Conservation (phyloP, 2,797 vertebrate genomes). For the Eurystomus glaucurus region DNA sequence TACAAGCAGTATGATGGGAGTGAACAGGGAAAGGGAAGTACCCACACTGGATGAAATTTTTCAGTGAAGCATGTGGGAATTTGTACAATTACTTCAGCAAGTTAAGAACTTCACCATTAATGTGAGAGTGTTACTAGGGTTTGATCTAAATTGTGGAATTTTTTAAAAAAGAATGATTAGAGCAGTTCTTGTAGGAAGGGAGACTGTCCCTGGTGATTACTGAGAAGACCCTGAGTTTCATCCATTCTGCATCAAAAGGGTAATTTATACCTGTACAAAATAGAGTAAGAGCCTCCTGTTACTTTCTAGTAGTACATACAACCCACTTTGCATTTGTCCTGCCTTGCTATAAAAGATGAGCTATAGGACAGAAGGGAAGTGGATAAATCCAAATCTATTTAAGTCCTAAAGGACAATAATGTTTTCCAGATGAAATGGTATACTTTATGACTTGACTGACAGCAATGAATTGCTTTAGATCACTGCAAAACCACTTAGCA, state of each 20-base stretch:
- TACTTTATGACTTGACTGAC: constrained; percentile 6
- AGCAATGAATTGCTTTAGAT: not conserved
- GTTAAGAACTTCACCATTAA: not conserved
- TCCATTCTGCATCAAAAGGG: not conserved
- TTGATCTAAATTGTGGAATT: not conserved
- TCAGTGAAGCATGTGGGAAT: not conserved
- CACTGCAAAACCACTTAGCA: constrained; percentile 17
- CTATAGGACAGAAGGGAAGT: not conserved
- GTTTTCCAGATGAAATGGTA: not conserved
- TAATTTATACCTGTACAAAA: not conserved
- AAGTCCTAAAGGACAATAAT: not conserved
- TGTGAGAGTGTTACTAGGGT: not conserved
- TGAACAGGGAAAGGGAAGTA: not conserved
- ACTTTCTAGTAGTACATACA: not conserved
- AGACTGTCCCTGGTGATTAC: not conserved
- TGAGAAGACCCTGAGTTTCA: not conserved
- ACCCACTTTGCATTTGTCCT: not conserved
- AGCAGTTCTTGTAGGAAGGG: not conserved
- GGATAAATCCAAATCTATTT: not conserved
- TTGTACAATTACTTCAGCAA: not conserved
- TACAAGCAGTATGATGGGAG: not conserved
- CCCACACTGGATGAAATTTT: not conserved
- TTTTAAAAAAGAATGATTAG: not conserved
- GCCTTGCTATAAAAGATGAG: not conserved
- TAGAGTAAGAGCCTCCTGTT: not conserved